Base-by-base conservation (phyloP, 2,888 invertebrate genomes). In the Pandemis cinnamomeana region DNA sequence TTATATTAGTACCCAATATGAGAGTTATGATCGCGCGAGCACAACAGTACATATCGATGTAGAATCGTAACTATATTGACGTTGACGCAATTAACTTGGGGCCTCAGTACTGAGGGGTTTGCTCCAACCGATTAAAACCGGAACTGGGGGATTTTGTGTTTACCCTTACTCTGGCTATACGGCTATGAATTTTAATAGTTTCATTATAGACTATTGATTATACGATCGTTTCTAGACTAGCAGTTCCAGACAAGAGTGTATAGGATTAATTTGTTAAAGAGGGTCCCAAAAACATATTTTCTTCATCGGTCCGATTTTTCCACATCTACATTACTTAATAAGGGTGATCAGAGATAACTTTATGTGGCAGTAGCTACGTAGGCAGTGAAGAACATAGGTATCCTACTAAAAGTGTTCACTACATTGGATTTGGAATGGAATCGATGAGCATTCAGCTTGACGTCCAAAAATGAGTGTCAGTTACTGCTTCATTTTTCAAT, bases 121-220 rank as follows among this genome's bases (percentile, higher is more conserved):
- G 82, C 82, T 82, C 83, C 81, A 85, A 85, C 82, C 81, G 86
- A 86, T 86, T 84, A 86, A 85, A 83, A 81, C 77, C 76, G 79
- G 77, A 81, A 80, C 81, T 80, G 71, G 77, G 44, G 58, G 66
- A 61, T 76, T 72, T 73, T 64, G 41, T 63, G 69, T 70, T 66
- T 68, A 66, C 67, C 61, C 68, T 60, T 48, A 69, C 61, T 55
- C 62, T 13, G 55, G 20, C 36, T 46, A 46, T 64, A 42, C 48
- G 46, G 53, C 36, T 58, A 27, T 66, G 64, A n/a, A 70, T 53
- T 70, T 60, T 48, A 51, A n/a, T 36, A 36, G 13, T 66, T 27
- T 51, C 41, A 41, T 61, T 41, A 58, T 27, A n/a, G 6, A n/a
- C 5, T 51, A 51, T 51, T 51, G 51, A 51, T 51, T 51, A 51